Evolutionary conservation across 2,797 vertebrate species (phyloP).

Genomic region (Iguana delicatissima): DNA sequence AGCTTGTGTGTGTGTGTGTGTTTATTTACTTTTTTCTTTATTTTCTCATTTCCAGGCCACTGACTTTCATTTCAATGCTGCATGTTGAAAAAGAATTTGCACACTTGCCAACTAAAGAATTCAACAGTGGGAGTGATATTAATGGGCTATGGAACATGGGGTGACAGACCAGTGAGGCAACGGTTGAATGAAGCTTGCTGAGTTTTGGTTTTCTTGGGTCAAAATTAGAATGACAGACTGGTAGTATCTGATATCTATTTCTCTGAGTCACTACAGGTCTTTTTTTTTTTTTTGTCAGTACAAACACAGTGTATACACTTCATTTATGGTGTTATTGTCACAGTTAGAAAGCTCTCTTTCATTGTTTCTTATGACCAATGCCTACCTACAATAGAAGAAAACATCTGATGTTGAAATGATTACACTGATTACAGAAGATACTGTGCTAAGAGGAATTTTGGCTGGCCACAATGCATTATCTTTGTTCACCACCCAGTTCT

Average conservation of each 20-base stretch:
- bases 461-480: neutral
- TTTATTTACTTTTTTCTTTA: neutral
- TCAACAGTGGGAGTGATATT: neutral
- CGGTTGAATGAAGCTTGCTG: neutral
- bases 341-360: neutral
- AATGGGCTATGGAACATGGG: neutral
- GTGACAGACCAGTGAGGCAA: neutral
- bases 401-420: slow-evolving; percentile 1
- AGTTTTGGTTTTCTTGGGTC: neutral
- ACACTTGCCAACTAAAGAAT: neutral
- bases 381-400: neutral
- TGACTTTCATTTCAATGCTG: neutral
- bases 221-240: neutral
- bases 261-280: neutral
- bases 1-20: neutral
- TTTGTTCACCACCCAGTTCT: neutral
- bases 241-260: neutral
- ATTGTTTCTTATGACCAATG: neutral
- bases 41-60: slow-evolving; percentile 17
- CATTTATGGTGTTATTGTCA: neutral
- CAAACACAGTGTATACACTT: neutral
- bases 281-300: neutral
- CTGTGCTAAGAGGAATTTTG: neutral
- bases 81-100: neutral
- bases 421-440: neutral